Evolutionary conservation across 2,888 invertebrate species (phyloP).

Genomic region (Troglohyphantes excavatus): DNA sequence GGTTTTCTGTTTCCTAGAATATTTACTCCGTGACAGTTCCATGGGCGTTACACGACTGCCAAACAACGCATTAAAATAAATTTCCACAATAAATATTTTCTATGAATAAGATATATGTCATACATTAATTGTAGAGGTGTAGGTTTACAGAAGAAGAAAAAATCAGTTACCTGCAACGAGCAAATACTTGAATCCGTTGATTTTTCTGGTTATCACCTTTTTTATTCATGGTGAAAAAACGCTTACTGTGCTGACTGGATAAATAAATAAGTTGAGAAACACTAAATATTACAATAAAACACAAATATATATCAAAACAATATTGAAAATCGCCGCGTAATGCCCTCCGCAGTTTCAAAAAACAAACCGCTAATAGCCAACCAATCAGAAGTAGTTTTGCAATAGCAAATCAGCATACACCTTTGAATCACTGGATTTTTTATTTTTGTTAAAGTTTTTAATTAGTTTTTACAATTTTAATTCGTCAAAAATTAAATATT

Average conservation of each 20-base stretch:
- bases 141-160: too few species aligned
- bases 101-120: too few species aligned
- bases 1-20: too few species aligned
- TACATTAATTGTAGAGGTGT: too few species aligned
- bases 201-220: slow-evolving; percentile 71
- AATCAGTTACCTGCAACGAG: slow-evolving; percentile 89
- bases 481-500: background rate
- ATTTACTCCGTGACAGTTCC: too few species aligned
- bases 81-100: too few species aligned
- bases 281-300: background rate
- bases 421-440: background rate
- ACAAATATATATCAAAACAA: background rate
- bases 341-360: slow-evolving; percentile 41
- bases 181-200: slow-evolving; percentile 94
- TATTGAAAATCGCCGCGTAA: background rate
- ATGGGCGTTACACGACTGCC: too few species aligned
- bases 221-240: slow-evolving; percentile 40
- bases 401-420: background rate
- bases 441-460: background rate
- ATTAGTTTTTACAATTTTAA: background rate
- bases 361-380: slow-evolving; percentile 21
- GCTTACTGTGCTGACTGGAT: background rate
- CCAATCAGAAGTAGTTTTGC: slow-evolving; percentile 10
- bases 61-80: too few species aligned
- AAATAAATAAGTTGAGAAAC: background rate